These are phyloP conservation scores for Cheiracanthium punctorium DNA, from an alignment of 2,888 invertebrate genomes.

Conservation along the genomic window DNA sequence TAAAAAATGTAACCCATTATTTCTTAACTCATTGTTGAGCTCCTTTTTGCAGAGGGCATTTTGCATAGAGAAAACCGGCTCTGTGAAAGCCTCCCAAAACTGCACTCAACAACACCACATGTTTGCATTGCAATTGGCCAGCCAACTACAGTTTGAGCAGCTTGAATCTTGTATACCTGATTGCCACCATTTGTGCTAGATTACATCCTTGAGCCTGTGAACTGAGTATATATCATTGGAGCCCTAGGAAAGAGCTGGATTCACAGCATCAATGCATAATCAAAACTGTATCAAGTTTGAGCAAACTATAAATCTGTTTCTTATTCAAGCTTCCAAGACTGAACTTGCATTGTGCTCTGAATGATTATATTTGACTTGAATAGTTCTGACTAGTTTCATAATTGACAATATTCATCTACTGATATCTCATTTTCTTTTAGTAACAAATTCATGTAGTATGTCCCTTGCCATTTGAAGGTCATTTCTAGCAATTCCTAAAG, in stretches of 20 bases:
- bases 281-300: conserved; percentile 15
- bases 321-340: conserved; percentile 14
- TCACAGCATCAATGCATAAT: conserved; percentile 14
- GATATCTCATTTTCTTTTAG: conserved; percentile 77
- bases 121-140: conserved; percentile 48
- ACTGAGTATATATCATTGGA: background rate
- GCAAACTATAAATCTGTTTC: conserved; percentile 31
- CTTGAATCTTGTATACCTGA: conserved; percentile 24
- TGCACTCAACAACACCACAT: conserved; percentile 8
- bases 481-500: conserved; percentile 93
- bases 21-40: background rate
- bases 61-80: conserved; percentile 36
- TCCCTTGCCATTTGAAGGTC: conserved; percentile 97
- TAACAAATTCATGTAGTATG: conserved; percentile 92
- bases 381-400: conserved; percentile 61
- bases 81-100: conserved; percentile 18
- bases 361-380: conserved; percentile 37
- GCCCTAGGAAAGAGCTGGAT: background rate
- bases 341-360: conserved; percentile 27
- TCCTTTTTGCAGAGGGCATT: background rate
- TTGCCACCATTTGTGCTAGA: conserved; percentile 6
- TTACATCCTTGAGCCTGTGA: conserved; percentile 1
- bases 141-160: conserved; percentile 41
- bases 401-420: conserved; percentile 34
- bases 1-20: background rate